Evolutionary conservation across 2,888 invertebrate species (phyloP).

Genomic region (Thereva unica): DNA sequence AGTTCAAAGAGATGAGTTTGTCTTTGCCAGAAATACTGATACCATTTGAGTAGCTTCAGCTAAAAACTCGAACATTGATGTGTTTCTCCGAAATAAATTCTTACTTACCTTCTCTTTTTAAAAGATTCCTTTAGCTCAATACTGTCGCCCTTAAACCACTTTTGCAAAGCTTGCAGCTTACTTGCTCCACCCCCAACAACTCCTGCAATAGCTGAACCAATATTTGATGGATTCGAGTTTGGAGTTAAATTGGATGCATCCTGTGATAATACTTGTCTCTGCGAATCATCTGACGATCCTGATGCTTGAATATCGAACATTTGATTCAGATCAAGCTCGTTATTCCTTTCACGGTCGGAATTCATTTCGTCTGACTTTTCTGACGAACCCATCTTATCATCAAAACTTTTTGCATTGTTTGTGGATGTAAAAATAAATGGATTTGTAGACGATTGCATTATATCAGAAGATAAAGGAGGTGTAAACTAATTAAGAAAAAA

Average conservation of each 20-base stretch:
- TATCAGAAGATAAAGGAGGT: constrained; percentile 46
- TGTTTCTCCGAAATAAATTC: background rate
- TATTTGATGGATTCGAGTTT: constrained; percentile 49
- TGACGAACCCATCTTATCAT: constrained; percentile 22
- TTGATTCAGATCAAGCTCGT: constrained; percentile 33
- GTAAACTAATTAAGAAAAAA: constrained; percentile 43
- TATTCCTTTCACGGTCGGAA: constrained; percentile 21
- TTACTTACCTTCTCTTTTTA: constrained; percentile 42
- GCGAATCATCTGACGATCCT: constrained; percentile 33
- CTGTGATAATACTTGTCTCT: constrained; percentile 12
- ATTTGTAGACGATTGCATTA: constrained; percentile 42
- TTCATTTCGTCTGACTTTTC: constrained; percentile 31
- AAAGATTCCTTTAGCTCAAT: constrained; percentile 47
- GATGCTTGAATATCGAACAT: constrained; percentile 31
- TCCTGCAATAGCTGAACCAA: constrained; percentile 57
- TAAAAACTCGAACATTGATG: too few species aligned
- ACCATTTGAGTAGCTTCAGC: too few species aligned
- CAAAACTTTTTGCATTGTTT: constrained; percentile 31
- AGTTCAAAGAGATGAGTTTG: too few species aligned
- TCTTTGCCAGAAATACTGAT: too few species aligned
- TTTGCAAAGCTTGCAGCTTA: constrained; percentile 57
- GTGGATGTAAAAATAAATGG: constrained; percentile 42
- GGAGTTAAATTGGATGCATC: constrained; percentile 41
- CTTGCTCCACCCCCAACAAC: constrained; percentile 58
- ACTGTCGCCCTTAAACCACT: constrained; percentile 58